Evolutionary conservation across 2,113 vertebrate species (phyloP).

Genomic region (Pseudopodoces humilis): DNA sequence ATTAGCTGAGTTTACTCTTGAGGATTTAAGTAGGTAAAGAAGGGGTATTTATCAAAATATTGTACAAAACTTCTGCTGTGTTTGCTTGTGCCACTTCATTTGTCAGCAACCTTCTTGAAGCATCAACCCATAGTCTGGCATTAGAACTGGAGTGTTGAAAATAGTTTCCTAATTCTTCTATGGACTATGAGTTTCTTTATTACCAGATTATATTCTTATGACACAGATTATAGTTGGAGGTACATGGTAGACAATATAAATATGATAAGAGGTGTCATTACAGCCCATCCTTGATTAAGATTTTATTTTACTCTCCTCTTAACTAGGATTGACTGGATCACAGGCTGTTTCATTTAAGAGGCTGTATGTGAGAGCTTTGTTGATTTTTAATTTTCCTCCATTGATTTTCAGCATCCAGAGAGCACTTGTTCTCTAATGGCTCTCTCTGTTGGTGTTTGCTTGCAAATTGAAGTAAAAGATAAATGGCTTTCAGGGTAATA

Average conservation of each 20-base stretch:
- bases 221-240: not conserved
- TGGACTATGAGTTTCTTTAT: not conserved
- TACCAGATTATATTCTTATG: not conserved
- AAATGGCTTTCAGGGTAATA: constrained; percentile 67
- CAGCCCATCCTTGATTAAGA: constrained; percentile 63
- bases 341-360: constrained; percentile 68
- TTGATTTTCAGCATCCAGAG: constrained; percentile 74
- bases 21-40: not conserved
- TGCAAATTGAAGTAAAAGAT: constrained; percentile 72
- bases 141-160: not conserved
- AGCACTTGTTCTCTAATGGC: constrained; percentile 70
- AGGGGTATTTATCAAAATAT: not conserved
- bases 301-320: constrained; percentile 60
- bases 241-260: not conserved
- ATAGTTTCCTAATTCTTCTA: not conserved
- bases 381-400: constrained; percentile 76
- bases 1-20: not conserved
- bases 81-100: not conserved
- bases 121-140: not conserved
- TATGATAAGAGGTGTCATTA: constrained; percentile 25
- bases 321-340: constrained; percentile 66
- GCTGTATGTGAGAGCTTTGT: constrained; percentile 63
- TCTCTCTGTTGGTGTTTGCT: constrained; percentile 67
- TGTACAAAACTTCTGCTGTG: not conserved
- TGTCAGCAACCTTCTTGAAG: not conserved